A percentile compares a stretch with the other conserved stretches of the same genome.
Evolutionary conservation across 30 jellyfish, hydroid and myxozoan genomes (phyloP).

Genomic region (Morbakka virulenta): DNA sequence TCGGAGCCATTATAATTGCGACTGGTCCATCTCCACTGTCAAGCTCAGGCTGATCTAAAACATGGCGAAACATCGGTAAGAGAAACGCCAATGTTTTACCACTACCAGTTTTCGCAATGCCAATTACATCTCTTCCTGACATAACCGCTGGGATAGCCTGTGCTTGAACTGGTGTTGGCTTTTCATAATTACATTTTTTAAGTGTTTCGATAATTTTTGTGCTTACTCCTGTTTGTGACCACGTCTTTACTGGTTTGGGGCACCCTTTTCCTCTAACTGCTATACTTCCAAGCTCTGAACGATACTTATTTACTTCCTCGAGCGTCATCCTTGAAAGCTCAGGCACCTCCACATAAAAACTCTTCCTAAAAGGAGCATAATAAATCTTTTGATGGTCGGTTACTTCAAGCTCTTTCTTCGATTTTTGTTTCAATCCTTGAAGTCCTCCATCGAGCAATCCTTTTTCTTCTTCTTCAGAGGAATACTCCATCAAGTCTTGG

Average conservation of each 20-base stretch:
- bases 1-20: conserved; percentile 98
- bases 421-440: conserved; percentile 73
- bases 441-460: conserved; percentile 67
- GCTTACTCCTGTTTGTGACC: conserved; percentile 97
- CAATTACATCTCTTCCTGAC: conserved; percentile 99
- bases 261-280: conserved; percentile 87
- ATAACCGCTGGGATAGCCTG: conserved; percentile 97
- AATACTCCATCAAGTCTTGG: conserved; percentile 93
- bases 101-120: conserved; percentile 99
- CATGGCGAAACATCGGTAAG: conserved; percentile 98
- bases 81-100: conserved; percentile 97
- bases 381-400: conserved; percentile 95
- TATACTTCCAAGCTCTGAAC: conserved; percentile 78
- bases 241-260: conserved; percentile 94
- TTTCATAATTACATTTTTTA: conserved; percentile 76
- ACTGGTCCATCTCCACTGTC: conserved; percentile 98
- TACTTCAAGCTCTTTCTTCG: conserved; percentile 77
- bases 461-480: conserved; percentile 88
- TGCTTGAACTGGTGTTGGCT: conserved; percentile 99
- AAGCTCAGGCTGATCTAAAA: conserved; percentile 85
- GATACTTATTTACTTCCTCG: conserved; percentile 82
- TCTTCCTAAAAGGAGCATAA: conserved; percentile 77
- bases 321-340: conserved; percentile 87
- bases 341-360: conserved; percentile 97
- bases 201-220: conserved; percentile 71